Evolutionary conservation across 1,140 invertebrate genomes (phyloP), one percentile per base, ranked within the genome.

Genomic region (Drosophila watanabei): DNA sequence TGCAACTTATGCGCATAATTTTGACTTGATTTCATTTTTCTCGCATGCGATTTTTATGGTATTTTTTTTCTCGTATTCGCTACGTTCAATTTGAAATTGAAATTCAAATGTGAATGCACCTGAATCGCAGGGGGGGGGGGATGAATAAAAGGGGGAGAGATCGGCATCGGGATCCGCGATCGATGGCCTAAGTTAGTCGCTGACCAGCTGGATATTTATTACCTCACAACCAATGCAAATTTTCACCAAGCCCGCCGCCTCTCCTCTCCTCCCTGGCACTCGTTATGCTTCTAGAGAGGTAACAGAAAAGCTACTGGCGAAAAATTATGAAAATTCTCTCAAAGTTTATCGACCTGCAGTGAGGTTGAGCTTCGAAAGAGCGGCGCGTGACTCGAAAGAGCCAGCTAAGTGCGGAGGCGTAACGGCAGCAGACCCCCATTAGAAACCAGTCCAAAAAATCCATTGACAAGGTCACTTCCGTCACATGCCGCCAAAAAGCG

Each of bases 21-120:
- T 89, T 90, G 86, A 73, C 70, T 89, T 89, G 87, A 89, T 89
- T 89, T 90, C 86, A 89, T 89, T 89, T 89, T 89, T 86, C 86
- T 90, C 86, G 86, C 82, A 86, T 87, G 83, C 83, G 83, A 86
- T 72, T 86, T 84, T 54, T 68, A 49, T 58, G 35, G 46, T 28
- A 20, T 66, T 68, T 43, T 72, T 24, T 45, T 54, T 61, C 46
- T 52, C 24, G n/a, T n/a, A 52, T 73, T 75, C 59, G 75, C 73
- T 80, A 80, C 86, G 86, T 90, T 82, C 82, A 90, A 90, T 89
- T 89, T 89, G 82, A 85, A 89, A 89, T 90, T 64, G 76, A 72
- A 73, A 79, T 62, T 64, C 72, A 82, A 82, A 79, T 79, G 70
- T 59, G 75, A 76, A 77, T 72, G 81, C 73, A 85, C 70, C 61